Conservation (phyloP, 2,797 vertebrate genomes). For the Tragelaphus eurycerus region DNA sequence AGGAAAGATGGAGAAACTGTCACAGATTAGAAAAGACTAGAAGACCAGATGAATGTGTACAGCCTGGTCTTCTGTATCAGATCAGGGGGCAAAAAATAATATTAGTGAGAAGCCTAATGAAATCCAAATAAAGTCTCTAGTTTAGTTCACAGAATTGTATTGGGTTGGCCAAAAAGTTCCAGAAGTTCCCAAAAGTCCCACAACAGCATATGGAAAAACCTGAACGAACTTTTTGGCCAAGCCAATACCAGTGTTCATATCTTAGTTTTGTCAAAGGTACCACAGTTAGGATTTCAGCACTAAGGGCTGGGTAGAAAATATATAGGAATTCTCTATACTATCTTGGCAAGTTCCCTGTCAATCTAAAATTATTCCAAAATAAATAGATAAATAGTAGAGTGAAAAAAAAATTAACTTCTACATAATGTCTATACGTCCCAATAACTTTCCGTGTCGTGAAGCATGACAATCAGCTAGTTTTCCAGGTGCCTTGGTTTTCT, state of each 20-base stretch:
- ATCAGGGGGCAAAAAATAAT: background rate
- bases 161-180: background rate
- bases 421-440: background rate
- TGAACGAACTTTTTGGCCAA: background rate
- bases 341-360: background rate
- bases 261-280: background rate
- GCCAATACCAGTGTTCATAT: background rate
- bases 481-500: background rate
- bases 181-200: background rate
- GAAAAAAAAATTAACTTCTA: background rate
- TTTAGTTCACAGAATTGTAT: background rate
- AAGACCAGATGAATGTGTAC: background rate
- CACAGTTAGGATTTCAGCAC: background rate
- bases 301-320: background rate
- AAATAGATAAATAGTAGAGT: background rate
- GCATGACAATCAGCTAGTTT: background rate
- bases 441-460: background rate
- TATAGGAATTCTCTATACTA: background rate
- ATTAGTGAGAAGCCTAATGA: background rate
- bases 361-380: background rate
- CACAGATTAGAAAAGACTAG: background rate
- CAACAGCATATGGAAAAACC: background rate
- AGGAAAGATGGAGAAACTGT: background rate
- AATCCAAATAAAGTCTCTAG: background rate
- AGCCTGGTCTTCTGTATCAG: background rate